Percentiles rank a stretch among this genome's conserved stretches.
These are phyloP conservation scores for Zalophus californianus DNA, from an alignment of 2,797 vertebrate genomes.

Conservation along the genomic window DNA sequence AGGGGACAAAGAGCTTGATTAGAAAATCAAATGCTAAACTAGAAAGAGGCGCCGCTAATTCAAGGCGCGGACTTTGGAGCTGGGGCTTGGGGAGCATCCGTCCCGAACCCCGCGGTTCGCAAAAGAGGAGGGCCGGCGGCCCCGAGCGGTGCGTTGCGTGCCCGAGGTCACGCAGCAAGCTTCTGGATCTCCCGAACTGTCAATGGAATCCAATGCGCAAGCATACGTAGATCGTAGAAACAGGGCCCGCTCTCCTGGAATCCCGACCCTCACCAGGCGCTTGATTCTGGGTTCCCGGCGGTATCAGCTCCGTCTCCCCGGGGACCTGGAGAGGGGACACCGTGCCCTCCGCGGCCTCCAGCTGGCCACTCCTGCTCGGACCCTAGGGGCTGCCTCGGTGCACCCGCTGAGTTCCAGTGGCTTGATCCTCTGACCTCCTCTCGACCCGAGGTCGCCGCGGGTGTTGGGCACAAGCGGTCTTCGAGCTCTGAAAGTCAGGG, in stretches of 20 bases:
- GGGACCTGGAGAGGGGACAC: background rate
- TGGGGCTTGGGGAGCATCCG: background rate
- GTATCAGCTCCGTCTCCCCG: accelerated
- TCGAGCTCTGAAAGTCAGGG: too few species aligned
- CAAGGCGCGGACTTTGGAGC: conserved; percentile 3
- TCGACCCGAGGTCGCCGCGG: background rate
- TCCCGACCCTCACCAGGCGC: background rate
- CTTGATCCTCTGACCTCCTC: background rate
- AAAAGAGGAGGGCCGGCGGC: background rate
- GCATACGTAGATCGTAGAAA: background rate
- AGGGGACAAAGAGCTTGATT: conserved; percentile 76
- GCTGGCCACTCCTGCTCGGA: background rate
- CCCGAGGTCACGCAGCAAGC: background rate
- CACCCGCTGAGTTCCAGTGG: background rate
- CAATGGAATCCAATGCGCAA: background rate
- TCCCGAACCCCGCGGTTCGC: background rate
- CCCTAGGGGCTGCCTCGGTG: background rate
- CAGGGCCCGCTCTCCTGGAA: background rate
- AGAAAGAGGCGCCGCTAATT: conserved; percentile 32
- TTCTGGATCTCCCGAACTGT: background rate
- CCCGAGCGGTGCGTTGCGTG: background rate
- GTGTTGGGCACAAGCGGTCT: background rate
- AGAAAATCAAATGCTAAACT: conserved; percentile 66
- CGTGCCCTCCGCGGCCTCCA: background rate
- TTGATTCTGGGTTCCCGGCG: background rate